These are phyloP conservation scores for Adela reaumurella DNA, from an alignment of 2,888 invertebrate genomes.

Conservation along the genomic window DNA sequence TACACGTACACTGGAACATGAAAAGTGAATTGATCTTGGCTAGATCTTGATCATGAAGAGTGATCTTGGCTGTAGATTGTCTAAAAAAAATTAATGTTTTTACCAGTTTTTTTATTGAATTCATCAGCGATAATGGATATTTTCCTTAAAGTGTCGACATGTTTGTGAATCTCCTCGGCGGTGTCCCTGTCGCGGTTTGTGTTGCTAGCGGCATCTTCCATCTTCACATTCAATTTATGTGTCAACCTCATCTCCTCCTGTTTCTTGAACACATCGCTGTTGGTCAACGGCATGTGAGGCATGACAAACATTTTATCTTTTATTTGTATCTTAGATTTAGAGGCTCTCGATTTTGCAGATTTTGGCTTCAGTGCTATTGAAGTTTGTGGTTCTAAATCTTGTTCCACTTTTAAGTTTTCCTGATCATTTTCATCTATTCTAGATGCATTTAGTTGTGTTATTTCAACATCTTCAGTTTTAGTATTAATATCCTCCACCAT, in stretches of 20 bases:
- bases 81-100: too few species aligned
- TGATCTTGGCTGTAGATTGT: too few species aligned
- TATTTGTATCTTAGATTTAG: conserved; percentile 6
- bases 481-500: background rate
- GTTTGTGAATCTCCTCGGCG: conserved; percentile 34
- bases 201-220: conserved; percentile 29
- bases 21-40: too few species aligned
- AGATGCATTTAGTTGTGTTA: background rate
- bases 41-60: too few species aligned
- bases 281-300: conserved; percentile 40
- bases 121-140: conserved; percentile 49
- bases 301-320: conserved; percentile 21
- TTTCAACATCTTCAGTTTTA: background rate
- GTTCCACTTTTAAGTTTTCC: background rate
- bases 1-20: too few species aligned
- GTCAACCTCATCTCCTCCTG: conserved; percentile 16
- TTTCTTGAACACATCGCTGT: conserved; percentile 30
- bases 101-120: conserved; percentile 48
- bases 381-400: conserved; percentile 1
- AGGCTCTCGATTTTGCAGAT: conserved; percentile 10
- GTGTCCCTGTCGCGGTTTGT: conserved; percentile 32
- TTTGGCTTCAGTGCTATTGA: background rate
- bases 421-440: background rate
- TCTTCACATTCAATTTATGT: conserved; percentile 15
- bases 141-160: conserved; percentile 34